Conservation (phyloP, 2,113 vertebrate genomes). For the Hemicordylus capensis region DNA sequence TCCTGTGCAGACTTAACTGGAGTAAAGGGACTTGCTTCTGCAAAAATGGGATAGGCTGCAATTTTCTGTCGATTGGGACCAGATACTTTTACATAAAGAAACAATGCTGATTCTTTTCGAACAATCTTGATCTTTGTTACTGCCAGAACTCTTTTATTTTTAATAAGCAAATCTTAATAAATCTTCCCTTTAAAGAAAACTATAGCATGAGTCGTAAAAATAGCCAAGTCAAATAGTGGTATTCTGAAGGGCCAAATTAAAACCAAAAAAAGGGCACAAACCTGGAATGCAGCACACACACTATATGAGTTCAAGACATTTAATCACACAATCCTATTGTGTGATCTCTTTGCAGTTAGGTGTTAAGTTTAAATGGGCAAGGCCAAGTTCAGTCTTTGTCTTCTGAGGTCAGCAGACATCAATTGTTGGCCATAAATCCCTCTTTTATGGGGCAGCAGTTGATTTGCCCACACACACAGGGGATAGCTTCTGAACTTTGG, state of each 20-base stretch:
- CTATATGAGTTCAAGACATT: background rate
- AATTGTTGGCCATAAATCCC: constrained; percentile 60
- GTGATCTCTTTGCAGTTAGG: constrained; percentile 16
- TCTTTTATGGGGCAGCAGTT: constrained; percentile 43
- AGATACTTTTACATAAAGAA: background rate
- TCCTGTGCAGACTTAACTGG: background rate
- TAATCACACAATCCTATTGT: constrained; percentile 1
- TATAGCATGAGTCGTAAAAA: background rate
- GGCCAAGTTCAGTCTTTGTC: constrained; percentile 56
- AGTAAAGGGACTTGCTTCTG: background rate
- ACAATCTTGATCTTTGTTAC: background rate
- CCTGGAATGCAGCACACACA: background rate
- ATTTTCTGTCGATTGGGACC: background rate
- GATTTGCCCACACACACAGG: constrained; percentile 31
- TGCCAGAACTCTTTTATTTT: background rate
- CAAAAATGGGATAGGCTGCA: background rate
- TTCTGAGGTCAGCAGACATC: constrained; percentile 57
- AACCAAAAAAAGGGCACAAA: background rate
- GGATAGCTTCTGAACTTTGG: constrained; percentile 58
- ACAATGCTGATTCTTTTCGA: background rate
- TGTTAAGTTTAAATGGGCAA: constrained; percentile 51
- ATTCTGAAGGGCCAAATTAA: background rate
- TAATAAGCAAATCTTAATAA: background rate
- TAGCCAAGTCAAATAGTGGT: too few species aligned
- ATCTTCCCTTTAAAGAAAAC: background rate